These are phyloP conservation scores for Smittia aterrima DNA, from an alignment of 2,888 invertebrate species.

Conservation along the genomic window DNA sequence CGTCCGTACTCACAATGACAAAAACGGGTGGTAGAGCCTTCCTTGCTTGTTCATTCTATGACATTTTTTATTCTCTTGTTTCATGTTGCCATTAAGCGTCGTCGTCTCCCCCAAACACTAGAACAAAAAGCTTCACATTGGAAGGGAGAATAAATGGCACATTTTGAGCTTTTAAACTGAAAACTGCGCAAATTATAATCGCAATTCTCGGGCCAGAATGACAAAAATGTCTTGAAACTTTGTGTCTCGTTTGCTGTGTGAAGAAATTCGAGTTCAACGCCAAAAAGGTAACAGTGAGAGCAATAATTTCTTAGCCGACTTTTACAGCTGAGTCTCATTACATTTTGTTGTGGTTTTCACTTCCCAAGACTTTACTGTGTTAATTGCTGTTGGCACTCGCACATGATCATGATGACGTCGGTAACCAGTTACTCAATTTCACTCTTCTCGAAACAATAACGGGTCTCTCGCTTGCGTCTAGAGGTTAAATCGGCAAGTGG, in stretches of 20 bases:
- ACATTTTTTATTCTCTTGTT: not conserved
- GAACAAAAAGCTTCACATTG: not conserved
- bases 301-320: no score
- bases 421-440: not conserved
- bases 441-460: not conserved
- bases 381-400: constrained; percentile 36
- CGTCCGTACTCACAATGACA: no score
- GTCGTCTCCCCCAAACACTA: not conserved
- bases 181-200: constrained; percentile 12
- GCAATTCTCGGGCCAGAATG: not conserved
- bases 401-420: constrained; percentile 12
- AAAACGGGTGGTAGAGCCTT: no score
- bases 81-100: constrained; percentile 6
- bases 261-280: not conserved
- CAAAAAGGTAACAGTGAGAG: not conserved
- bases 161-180: constrained; percentile 15
- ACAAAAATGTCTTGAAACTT: not conserved
- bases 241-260: not conserved
- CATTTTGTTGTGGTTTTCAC: not conserved
- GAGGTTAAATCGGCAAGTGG: constrained; percentile 17
- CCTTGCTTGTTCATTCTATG: not conserved
- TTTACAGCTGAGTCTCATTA: no score
- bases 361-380: constrained; percentile 21
- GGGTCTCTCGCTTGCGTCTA: not conserved
- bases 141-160: constrained; percentile 17